Evolutionary conservation across 1,140 invertebrate genomes (phyloP).

Genomic region (Saccostrea echinata): DNA sequence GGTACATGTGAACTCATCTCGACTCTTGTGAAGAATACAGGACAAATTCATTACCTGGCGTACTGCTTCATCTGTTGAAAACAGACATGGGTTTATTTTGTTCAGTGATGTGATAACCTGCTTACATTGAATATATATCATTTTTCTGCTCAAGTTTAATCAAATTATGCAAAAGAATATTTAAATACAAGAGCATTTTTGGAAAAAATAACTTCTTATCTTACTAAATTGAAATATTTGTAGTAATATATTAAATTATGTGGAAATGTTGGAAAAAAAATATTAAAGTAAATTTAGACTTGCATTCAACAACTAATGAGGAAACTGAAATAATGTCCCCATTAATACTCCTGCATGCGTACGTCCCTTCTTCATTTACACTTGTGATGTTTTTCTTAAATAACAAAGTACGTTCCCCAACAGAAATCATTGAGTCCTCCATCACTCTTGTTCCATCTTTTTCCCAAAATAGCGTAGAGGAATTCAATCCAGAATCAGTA

Average conservation of each 20-base stretch:
- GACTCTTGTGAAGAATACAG: background rate
- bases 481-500: background rate
- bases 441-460: background rate
- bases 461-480: background rate
- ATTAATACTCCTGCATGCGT: background rate
- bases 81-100: background rate
- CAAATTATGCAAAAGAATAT: too few species aligned
- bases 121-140: too few species aligned
- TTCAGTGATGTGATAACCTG: too few species aligned
- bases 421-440: background rate
- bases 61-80: background rate
- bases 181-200: too few species aligned
- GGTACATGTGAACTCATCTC: background rate
- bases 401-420: background rate
- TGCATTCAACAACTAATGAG: background rate
- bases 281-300: background rate
- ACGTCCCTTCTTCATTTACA: background rate
- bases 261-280: too few species aligned
- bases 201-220: too few species aligned
- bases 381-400: background rate
- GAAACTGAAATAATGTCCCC: background rate
- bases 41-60: background rate
- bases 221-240: too few species aligned
- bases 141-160: too few species aligned
- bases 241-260: too few species aligned